Percentiles rank a stretch among this genome's conserved stretches.
These are phyloP conservation scores for Melanargia galathea DNA, from an alignment of 2,888 invertebrate species.

Conservation along the genomic window DNA sequence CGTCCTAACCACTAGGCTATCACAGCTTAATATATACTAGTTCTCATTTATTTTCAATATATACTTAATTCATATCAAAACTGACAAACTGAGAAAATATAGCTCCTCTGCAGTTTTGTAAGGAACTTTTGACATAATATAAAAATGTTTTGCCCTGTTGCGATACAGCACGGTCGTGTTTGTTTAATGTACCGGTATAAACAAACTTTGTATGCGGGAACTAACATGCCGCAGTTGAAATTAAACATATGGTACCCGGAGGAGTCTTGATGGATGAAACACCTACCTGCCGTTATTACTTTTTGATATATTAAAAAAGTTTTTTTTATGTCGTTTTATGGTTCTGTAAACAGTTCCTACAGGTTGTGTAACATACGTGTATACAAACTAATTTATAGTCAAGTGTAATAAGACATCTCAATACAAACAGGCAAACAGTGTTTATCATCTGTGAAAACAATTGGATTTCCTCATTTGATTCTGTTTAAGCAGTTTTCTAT, in stretches of 20 bases:
- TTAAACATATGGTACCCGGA: conserved; percentile 35
- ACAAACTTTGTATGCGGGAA: conserved; percentile 28
- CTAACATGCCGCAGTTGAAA: conserved; percentile 30
- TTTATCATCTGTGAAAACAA: too few species aligned
- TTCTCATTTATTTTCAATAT: too few species aligned
- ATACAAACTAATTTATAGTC: too few species aligned
- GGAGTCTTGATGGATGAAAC: conserved; percentile 36
- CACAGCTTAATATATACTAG: too few species aligned
- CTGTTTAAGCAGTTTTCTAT: too few species aligned
- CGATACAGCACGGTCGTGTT: conserved; percentile 11
- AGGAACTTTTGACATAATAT: background rate
- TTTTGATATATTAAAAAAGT: conserved; percentile 24
- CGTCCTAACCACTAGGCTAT: too few species aligned
- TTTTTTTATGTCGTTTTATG: conserved; percentile 1
- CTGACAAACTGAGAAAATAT: background rate
- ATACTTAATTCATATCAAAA: background rate
- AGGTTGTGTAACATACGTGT: background rate
- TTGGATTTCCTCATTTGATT: too few species aligned
- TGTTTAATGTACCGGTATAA: conserved; percentile 23
- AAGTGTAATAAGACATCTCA: too few species aligned
- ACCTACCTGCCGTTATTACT: conserved; percentile 29
- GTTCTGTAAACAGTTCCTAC: background rate
- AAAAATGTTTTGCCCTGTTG: background rate
- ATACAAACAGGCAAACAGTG: too few species aligned
- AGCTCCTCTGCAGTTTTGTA: background rate